Evolutionary conservation across 2,888 invertebrate genomes (phyloP).

Genomic region (Stratiomys singularior): DNA sequence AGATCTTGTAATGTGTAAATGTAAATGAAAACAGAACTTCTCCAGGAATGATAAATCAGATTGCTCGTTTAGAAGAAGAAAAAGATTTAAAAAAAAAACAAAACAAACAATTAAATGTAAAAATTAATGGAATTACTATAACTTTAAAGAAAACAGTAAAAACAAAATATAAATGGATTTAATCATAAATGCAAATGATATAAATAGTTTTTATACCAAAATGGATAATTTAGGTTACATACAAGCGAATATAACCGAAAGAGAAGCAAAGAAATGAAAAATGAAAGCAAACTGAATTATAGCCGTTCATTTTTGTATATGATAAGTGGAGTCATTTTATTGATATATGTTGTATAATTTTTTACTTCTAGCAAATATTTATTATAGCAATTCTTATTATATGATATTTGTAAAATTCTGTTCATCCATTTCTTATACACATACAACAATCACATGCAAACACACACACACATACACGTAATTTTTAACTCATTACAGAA

Average conservation of each 20-base stretch:
- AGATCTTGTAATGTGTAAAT: slow-evolving; percentile 31
- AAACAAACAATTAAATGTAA: background rate
- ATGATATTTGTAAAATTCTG: slow-evolving; percentile 29
- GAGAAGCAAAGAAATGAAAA: slow-evolving; percentile 6
- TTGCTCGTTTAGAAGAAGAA: slow-evolving; percentile 22
- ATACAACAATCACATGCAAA: background rate
- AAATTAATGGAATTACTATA: slow-evolving; percentile 13
- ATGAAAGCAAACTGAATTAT: slow-evolving; percentile 25
- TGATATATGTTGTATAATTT: slow-evolving; percentile 45
- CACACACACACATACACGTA: background rate
- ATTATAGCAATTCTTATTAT: slow-evolving; percentile 39
- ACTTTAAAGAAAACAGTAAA: slow-evolving; percentile 7
- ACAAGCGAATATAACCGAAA: slow-evolving; percentile 24
- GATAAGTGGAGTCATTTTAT: slow-evolving; percentile 44
- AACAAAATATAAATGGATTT: slow-evolving; percentile 23
- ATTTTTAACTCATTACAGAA: background rate
- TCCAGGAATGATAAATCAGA: slow-evolving; percentile 22
- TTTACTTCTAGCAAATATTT: slow-evolving; percentile 43
- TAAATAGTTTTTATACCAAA: slow-evolving; percentile 47
- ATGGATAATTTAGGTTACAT: slow-evolving; percentile 33
- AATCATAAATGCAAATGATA: slow-evolving; percentile 38
- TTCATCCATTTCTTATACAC: background rate
- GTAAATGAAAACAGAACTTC: slow-evolving; percentile 16
- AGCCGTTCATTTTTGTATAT: slow-evolving; percentile 41
- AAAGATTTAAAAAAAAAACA: background rate